Evolutionary conservation across 2,797 vertebrate species (phyloP).

Genomic region (Poecilia picta): DNA sequence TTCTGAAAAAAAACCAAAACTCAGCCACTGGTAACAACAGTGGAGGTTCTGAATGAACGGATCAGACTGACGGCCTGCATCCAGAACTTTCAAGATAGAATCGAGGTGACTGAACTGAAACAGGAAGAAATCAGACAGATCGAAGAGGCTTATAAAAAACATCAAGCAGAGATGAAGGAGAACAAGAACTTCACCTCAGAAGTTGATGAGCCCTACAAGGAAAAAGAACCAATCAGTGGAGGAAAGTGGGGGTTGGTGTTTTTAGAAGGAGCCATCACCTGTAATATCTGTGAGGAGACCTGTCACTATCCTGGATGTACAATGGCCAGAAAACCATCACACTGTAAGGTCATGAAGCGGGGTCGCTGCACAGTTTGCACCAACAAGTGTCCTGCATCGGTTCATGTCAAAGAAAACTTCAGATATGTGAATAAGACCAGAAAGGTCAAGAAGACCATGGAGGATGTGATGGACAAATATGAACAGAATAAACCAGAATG

Average conservation of each 20-base stretch:
- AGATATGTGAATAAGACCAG: not conserved
- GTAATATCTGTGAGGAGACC: not conserved
- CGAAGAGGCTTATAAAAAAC: not conserved
- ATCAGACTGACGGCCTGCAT: slow-evolving; percentile 5
- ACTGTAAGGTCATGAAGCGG: not conserved
- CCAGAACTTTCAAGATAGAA: slow-evolving; percentile 13
- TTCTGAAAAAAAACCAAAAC: not conserved
- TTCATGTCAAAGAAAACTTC: not conserved
- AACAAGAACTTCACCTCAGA: not conserved
- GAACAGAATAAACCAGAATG: not conserved
- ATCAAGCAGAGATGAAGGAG: not conserved
- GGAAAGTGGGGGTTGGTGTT: accelerated
- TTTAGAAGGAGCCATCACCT: not conserved
- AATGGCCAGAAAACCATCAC: accelerated
- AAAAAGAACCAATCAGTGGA: not conserved
- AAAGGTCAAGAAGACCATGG: accelerated
- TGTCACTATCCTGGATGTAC: slow-evolving; percentile 7
- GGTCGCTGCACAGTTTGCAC: slow-evolving; percentile 7
- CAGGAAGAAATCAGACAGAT: not conserved
- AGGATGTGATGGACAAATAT: not conserved
- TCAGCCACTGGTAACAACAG: not conserved
- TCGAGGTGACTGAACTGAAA: not conserved
- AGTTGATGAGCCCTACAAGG: slow-evolving; percentile 2
- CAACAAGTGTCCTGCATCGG: not conserved
- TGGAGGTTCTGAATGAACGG: not conserved